Evolutionary conservation across 2,113 vertebrate genomes (phyloP), one percentile per base, ranked within the genome.

Genomic region (Hoplias malabaricus): DNA sequence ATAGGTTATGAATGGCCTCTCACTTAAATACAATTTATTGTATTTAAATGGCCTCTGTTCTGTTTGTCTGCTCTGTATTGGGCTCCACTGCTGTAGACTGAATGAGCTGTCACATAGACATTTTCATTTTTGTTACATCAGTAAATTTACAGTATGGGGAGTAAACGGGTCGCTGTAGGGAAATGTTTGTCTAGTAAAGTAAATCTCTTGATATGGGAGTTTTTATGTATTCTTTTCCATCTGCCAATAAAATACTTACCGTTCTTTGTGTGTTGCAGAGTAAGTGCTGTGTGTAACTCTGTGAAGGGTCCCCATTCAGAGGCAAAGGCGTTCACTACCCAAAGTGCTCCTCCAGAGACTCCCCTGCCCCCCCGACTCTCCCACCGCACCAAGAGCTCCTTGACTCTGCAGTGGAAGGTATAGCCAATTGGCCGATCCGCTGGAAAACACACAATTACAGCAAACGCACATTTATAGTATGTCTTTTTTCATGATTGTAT

Each of bases 391-490:
- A 95, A 93, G 87, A 95, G 89, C 85, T 94, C 95, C 36, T 90
- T 96, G 31, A 95, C 94, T 66, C 86, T 96, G 70, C 95, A 96
- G 16, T 96, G 95, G 95, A 95, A 96, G 94, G 95, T 96, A 86
- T 90, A n/a, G 59, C 31, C 2, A 8, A 25, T n/a, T 23, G 10
- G 1, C 56, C 9, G 3, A 13, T 33, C 57, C 6, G 57, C 57
- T 33, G 57, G 57, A 16, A 59, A 5, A 76, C 36, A 65, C 56
- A 13, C 43, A 36, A 9, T 23, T 23, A 23, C 48, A 53, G 48
- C 25, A 25, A 40, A 31, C 40, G n/a, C 42, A 36, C 11, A 25
- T 16, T 2, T 11, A n/a, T 10, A 12, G 19, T 8, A 56, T 21
- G 10, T 0, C 14, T 27, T 34, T 29, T 16, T 59, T 12, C 8